A percentile compares a stretch with the other conserved stretches of the same genome.
phyloP scores from a whole-genome alignment of 2,797 vertebrate species.

The Jordanella pulchra region DNA sequence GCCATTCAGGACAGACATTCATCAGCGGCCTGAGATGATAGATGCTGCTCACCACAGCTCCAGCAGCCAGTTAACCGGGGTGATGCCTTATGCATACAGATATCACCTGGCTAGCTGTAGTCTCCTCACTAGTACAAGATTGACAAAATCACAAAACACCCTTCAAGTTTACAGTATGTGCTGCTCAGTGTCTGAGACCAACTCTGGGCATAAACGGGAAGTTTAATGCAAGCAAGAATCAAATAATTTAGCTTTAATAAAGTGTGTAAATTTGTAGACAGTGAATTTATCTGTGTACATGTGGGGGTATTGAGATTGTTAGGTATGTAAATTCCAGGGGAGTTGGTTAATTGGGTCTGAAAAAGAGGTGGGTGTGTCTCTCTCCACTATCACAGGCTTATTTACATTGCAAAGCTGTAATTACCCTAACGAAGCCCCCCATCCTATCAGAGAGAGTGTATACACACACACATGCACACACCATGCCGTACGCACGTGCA shows the following conservation, averaged over 20 bases:
- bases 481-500: constrained; percentile 19
- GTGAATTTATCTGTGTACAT: constrained; percentile 26
- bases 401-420: constrained; percentile 80
- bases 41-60: constrained; percentile 79
- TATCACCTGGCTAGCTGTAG: constrained; percentile 73
- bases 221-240: constrained; percentile 37
- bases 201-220: constrained; percentile 21
- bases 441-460: constrained; percentile 57
- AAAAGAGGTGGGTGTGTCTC: constrained; percentile 79
- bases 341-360: constrained; percentile 82
- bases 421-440: constrained; percentile 79
- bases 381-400: constrained; percentile 75
- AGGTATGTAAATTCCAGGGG: constrained; percentile 75
- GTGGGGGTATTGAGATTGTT: constrained; percentile 61
- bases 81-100: constrained; percentile 81
- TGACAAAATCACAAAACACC: constrained; percentile 28
- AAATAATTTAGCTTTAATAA: constrained; percentile 32
- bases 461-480: constrained; percentile 38
- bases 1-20: constrained; percentile 81
- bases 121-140: constrained; percentile 30
- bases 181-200: constrained; percentile 14
- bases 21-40: constrained; percentile 81
- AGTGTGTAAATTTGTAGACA: constrained; percentile 22
- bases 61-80: constrained; percentile 73
- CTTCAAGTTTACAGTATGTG: constrained; percentile 21